Conservation (phyloP, 1,140 invertebrate genomes). For the Rhagoletis pomonella region DNA sequence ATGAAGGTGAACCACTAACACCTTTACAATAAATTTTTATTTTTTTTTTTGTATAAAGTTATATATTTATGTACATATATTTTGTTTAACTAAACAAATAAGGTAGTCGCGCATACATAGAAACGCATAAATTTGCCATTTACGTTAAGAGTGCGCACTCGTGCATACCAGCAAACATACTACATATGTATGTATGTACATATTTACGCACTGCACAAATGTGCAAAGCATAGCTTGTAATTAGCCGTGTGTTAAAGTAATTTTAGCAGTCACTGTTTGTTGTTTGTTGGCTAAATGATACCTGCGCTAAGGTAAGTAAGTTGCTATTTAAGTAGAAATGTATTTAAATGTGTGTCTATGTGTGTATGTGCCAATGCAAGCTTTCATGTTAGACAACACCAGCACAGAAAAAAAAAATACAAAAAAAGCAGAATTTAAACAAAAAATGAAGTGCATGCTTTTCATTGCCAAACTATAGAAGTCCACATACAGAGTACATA, state of each 20-base stretch:
- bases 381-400: background rate
- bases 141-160: background rate
- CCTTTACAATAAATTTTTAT: slow-evolving; percentile 23
- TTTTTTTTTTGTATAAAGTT: background rate
- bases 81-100: slow-evolving; percentile 28
- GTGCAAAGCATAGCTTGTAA: slow-evolving; percentile 13
- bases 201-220: slow-evolving; percentile 9
- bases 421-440: background rate
- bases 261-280: slow-evolving; percentile 27
- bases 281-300: slow-evolving; percentile 35
- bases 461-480: background rate
- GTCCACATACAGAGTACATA: background rate
- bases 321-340: slow-evolving; percentile 2
- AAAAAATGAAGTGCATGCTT: background rate
- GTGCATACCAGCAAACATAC: background rate
- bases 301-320: slow-evolving; percentile 3
- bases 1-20: slow-evolving; percentile 50
- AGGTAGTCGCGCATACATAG: background rate
- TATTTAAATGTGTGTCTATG: background rate
- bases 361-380: background rate
- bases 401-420: background rate
- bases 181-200: background rate
- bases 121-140: slow-evolving; percentile 35
- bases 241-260: slow-evolving; percentile 31
- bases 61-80: background rate